A percentile compares a stretch with the other conserved stretches of the same genome.
These are phyloP conservation scores for Tiliacea aurago DNA, from an alignment of 2,888 invertebrate species.

Conservation along the genomic window DNA sequence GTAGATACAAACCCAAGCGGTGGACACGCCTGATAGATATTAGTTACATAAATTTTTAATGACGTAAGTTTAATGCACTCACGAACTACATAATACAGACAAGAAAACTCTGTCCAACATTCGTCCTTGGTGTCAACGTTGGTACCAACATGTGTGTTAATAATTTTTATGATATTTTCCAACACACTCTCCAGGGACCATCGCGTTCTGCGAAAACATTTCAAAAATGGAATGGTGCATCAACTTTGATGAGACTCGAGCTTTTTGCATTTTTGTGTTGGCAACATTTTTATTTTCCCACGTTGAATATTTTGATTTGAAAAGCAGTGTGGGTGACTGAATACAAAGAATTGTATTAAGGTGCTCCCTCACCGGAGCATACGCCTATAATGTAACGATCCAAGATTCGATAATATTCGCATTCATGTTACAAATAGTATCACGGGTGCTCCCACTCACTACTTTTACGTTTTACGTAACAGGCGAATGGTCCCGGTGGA, in stretches of 20 bases:
- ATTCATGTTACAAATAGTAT: no score
- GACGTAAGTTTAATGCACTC: neutral
- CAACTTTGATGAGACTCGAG: conserved; percentile 32
- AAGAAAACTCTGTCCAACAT: conserved; percentile 3
- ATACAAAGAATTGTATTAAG: neutral
- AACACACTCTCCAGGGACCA: conserved; percentile 22
- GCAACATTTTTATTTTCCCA: conserved; percentile 4
- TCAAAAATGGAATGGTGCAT: conserved; percentile 46
- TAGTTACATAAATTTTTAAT: neutral
- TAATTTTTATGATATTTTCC: conserved; percentile 34
- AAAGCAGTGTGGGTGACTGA: neutral
- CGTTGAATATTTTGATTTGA: conserved; percentile 9
- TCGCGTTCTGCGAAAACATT: conserved; percentile 23
- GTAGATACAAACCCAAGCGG: no score
- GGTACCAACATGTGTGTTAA: conserved; percentile 25
- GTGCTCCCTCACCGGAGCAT: no score
- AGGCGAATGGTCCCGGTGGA: no score
- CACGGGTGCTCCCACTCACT: no score
- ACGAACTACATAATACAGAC: neutral
- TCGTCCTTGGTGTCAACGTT: conserved; percentile 12
- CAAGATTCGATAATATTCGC: no score
- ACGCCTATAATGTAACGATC: no score
- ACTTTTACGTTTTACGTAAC: no score
- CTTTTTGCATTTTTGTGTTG: conserved; percentile 33
- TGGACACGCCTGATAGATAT: neutral